Base-by-base conservation (phyloP, 2,888 invertebrate genomes). In the Habrosyne pyritoides region DNA sequence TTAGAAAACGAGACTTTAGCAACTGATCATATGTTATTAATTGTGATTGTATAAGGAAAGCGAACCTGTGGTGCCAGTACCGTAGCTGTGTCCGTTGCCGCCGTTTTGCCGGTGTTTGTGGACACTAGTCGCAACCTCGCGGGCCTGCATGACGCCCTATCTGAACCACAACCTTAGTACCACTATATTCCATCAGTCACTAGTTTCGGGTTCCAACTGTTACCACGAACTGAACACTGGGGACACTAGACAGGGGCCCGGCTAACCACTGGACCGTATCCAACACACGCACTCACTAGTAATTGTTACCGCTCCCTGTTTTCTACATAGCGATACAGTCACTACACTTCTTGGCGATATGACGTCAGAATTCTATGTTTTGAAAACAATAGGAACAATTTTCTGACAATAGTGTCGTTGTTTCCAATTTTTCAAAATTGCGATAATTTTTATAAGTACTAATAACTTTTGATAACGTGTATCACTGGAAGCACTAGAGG, bases 181-280 rank as follows among this genome's bases (percentile, higher is more conserved):
- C 81, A 81, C 81, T 79, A 84, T 81, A 80, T 86, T 85, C 91
- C 91, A 92, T 91, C 83, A 83, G 87, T 85, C 84, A 87, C 84
- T 75, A 70, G 68, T 69, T 73, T 77, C 73, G 75, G 74, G 69
- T 75, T 73, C 71, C 64, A 71, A 79, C 75, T 77, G 69, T 69
- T 77, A 73, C 64, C 71, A 64, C 72, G 68, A 78, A 62, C 68
- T 74, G 61, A 74, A 79, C 87, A 88, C 87, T 84, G 76, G 75
- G 75, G 74, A 83, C 86, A 85, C 85, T 72, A 66, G 64, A 68
- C 55, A 53, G 67, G 75, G 76, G 73, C 76, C 79, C 77, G 71
- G 68, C 71, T 66, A 75, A 77, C 77, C 88, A 87, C 84, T 89
- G 82, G 83, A 79, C 87, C 86, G 86, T 83, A 84, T 75, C 82